Evolutionary conservation across 2,113 vertebrate genomes (phyloP).

Genomic region (Apus apus): DNA sequence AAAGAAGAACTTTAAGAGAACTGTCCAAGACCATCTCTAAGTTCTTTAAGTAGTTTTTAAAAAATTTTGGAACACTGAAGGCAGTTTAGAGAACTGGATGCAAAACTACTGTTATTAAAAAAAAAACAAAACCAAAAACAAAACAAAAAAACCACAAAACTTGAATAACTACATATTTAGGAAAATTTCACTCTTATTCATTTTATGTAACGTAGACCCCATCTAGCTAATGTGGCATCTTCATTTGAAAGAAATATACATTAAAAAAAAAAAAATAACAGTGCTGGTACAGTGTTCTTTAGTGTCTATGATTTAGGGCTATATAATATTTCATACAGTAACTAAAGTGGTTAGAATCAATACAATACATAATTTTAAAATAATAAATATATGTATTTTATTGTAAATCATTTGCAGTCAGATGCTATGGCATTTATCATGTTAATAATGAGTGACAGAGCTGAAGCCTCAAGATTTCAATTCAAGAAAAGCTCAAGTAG

Average conservation of each 20-base stretch:
- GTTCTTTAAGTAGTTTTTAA: background rate
- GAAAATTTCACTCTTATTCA: background rate
- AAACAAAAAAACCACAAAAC: no score
- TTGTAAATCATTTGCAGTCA: background rate
- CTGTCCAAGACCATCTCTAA: background rate
- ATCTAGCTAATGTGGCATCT: background rate
- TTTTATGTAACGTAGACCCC: background rate
- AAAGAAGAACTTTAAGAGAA: background rate
- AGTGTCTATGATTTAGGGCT: background rate
- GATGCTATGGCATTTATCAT: background rate
- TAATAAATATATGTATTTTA: conserved; percentile 1
- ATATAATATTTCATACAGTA: conserved; percentile 31
- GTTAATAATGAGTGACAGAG: background rate
- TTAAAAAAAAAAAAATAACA: background rate
- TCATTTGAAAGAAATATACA: background rate
- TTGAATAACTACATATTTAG: background rate
- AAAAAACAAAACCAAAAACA: background rate
- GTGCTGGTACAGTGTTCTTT: background rate
- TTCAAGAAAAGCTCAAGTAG: rapidly evolving
- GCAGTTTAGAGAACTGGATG: background rate
- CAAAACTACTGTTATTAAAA: background rate
- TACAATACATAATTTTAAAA: conserved; percentile 14
- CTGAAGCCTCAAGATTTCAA: background rate
- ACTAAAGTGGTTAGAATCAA: conserved; percentile 6
- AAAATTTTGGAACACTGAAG: background rate